A percentile compares a stretch with the other conserved stretches of the same genome.
Evolutionary conservation across 1,140 invertebrate species (phyloP).

Genomic region (Popillia japonica): DNA sequence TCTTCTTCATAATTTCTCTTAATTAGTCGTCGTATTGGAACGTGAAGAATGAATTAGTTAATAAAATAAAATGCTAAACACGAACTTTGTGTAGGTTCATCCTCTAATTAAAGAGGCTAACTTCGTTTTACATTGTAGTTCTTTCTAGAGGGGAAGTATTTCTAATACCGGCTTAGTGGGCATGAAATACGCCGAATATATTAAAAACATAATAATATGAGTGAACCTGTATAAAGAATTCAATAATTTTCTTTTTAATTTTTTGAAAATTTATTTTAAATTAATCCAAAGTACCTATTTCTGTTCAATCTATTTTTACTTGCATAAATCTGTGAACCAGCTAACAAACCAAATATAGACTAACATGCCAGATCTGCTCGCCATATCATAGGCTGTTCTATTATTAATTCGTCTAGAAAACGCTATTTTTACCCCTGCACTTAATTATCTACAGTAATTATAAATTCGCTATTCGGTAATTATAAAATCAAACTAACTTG

Average conservation of each 20-base stretch:
- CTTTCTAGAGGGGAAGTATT: not conserved
- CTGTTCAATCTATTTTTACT: no score
- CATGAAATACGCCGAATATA: conserved; percentile 6
- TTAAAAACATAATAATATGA: not conserved
- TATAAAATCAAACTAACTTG: no score
- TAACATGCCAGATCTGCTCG: no score
- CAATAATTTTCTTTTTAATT: not conserved
- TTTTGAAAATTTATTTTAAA: no score
- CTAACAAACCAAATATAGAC: no score
- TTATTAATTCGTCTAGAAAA: not conserved
- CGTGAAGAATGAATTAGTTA: conserved; percentile 3
- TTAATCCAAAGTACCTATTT: no score
- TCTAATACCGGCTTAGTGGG: conserved; percentile 4
- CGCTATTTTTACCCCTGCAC: not conserved
- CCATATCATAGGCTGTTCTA: not conserved
- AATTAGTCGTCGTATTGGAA: not conserved
- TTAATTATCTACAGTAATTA: no score
- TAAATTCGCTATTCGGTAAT: no score
- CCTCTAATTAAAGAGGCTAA: conserved; percentile 1
- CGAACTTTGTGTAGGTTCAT: not conserved
- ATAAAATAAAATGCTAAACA: conserved; percentile 6
- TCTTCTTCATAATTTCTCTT: not conserved
- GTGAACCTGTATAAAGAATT: not conserved
- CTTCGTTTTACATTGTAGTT: conserved; percentile 6
- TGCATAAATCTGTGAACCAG: no score